Conservation (phyloP, 2,113 vertebrate genomes). For the Clinocottus analis region DNA sequence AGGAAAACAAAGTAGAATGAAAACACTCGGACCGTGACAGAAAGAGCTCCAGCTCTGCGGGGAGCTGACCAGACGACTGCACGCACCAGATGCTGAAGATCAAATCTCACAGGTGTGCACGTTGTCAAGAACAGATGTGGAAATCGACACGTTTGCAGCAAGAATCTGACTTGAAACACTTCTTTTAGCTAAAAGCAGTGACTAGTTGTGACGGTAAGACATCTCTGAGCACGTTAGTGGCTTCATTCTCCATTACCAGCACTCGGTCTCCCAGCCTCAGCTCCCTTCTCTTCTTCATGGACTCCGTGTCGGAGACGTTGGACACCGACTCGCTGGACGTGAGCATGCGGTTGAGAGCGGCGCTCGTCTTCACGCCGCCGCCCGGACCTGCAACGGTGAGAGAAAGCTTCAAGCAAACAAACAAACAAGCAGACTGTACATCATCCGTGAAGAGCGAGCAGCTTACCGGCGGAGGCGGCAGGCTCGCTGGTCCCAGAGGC, state of each 20-base stretch:
- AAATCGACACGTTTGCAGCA: no score
- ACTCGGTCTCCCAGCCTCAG: constrained; percentile 94
- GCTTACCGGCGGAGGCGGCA: constrained; percentile 68
- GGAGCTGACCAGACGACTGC: no score
- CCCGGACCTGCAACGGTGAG: constrained; percentile 43
- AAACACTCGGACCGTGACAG: no score
- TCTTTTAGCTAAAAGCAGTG: no score
- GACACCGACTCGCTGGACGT: constrained; percentile 92
- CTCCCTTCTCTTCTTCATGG: constrained; percentile 93
- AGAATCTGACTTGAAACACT: not conserved
- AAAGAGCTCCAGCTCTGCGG: no score
- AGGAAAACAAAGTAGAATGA: no score
- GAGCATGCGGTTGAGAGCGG: constrained; percentile 82
- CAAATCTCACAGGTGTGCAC: no score
- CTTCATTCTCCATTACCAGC: constrained; percentile 82
- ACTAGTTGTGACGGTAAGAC: no score
- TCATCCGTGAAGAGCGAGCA: not conserved
- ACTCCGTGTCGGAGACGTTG: constrained; percentile 95
- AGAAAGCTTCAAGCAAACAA: no score
- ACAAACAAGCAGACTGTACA: not conserved
- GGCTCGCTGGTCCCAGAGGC: no score
- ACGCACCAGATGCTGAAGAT: no score
- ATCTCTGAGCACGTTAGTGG: not conserved
- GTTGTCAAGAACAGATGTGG: no score
- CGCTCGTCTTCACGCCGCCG: constrained; percentile 48